Evolutionary conservation across 2,797 vertebrate species (phyloP).

Genomic region (Cynodonichthys magdalenae): DNA sequence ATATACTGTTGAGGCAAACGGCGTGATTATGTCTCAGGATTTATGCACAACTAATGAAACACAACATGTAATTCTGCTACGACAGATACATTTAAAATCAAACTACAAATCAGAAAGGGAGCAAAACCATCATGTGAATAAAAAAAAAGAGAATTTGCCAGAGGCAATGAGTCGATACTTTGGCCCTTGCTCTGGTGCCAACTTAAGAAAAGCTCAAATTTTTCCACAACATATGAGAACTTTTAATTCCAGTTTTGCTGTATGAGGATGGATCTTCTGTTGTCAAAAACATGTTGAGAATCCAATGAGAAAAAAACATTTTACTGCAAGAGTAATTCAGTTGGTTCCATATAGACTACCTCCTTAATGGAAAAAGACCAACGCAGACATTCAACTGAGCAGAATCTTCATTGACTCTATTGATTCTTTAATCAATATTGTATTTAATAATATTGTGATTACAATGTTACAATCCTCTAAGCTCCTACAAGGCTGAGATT

Average conservation of each 20-base stretch:
- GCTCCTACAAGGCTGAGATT: no score
- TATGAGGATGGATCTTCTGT: no score
- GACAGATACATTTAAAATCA: no score
- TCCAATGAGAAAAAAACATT: no score
- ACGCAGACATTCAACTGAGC: not conserved
- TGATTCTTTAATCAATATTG: not conserved
- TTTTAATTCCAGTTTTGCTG: no score
- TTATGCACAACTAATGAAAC: no score
- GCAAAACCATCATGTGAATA: not conserved
- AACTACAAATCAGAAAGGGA: no score
- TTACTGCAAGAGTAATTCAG: not conserved
- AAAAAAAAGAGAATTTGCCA: not conserved
- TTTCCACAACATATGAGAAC: not conserved
- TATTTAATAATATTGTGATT: constrained; percentile 1
- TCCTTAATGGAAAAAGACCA: not conserved
- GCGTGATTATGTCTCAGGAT: no score
- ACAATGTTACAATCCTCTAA: no score
- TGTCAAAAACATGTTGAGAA: no score
- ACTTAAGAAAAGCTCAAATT: not conserved
- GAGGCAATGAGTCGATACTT: not conserved
- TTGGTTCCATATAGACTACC: not conserved
- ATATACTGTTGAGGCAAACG: no score
- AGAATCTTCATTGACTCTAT: not conserved
- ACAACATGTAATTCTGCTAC: no score
- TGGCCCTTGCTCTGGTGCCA: not conserved